Evolutionary conservation across 2,888 invertebrate species (phyloP).

Genomic region (Dryobotodes eremita): DNA sequence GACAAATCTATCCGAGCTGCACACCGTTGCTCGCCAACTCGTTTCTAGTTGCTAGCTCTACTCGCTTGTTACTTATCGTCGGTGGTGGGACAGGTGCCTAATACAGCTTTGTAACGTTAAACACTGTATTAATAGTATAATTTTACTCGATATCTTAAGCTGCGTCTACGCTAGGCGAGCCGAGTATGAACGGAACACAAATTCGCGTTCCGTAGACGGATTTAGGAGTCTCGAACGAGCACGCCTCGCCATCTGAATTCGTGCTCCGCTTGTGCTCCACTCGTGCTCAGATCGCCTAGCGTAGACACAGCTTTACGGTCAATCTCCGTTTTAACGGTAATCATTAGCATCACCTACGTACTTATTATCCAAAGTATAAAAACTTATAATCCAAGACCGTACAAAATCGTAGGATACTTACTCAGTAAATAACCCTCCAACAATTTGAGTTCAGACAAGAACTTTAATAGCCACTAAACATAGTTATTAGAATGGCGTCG

Average conservation of each 20-base stretch:
- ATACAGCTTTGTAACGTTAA: not conserved
- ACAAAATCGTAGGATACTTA: slow-evolving; percentile 26
- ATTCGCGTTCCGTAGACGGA: too few species aligned
- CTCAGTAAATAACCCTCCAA: slow-evolving; percentile 24
- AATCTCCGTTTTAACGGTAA: slow-evolving; percentile 11
- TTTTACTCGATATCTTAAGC: not conserved
- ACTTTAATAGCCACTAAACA: slow-evolving; percentile 47
- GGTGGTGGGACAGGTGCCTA: not conserved
- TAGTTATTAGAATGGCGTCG: slow-evolving; percentile 33
- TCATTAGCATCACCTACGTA: not conserved
- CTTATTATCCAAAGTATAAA: slow-evolving; percentile 4
- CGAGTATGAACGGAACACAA: too few species aligned
- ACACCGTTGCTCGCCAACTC: not conserved
- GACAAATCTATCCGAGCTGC: not conserved
- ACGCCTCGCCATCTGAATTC: too few species aligned
- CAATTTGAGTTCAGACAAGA: slow-evolving; percentile 17
- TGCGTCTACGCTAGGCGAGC: too few species aligned
- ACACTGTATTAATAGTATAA: not conserved
- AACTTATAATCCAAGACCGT: slow-evolving; percentile 4
- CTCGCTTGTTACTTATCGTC: not conserved
- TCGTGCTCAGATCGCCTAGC: too few species aligned
- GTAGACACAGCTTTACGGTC: not conserved
- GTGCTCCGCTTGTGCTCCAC: too few species aligned
- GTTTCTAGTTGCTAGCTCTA: not conserved
- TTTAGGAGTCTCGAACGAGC: too few species aligned